Evolutionary conservation across 2,888 invertebrate species (phyloP), one percentile per base, ranked within the genome.

Genomic region (Falcaria lacertinaria): DNA sequence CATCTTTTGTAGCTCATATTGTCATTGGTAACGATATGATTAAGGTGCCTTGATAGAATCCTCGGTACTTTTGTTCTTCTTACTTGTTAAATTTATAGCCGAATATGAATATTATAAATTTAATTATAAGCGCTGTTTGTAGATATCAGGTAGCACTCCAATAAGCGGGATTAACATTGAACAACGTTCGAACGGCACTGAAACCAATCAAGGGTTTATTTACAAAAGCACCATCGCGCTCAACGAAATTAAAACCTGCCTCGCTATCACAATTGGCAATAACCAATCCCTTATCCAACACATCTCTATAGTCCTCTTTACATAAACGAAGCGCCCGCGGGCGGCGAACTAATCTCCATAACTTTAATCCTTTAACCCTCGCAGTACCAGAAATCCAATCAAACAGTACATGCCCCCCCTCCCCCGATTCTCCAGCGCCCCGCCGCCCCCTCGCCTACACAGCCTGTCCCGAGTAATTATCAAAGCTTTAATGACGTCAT

Each of bases 391-490:
- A 84, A 88, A 89, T 89, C 88, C 89, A 89, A 89, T 89, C 89
- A 89, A 88, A 89, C 85, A 87, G 87, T 87, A 88, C 89, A 89
- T 80, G 81, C 80, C 64, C 65, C 72, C 80, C 74, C 77, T 65
- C 54, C 64, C 34, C 45, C 62, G 66, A 70, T 67, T 69, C 58
- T 65, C 47, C 51, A 44, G 46, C 46, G 50, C 54, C 53, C 60
- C 64, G 64, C 56, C 57, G 62, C 65, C 75, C 75, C 74, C 67
- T 81, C 81, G 81, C 86, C 86, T 84, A 88, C 88, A 81, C 89
- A 89, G 89, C 83, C 86, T 89, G 89, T 89, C 89, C 89, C 89
- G 88, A 89, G 89, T 90, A 90, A 90, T 90, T 90, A 90, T 90
- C 90, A 89, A 87, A 88, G 90, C 89, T 89, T 89, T 90, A 90